Percentiles rank a stretch among this genome's conserved stretches.
Evolutionary conservation across 2,113 vertebrate genomes (phyloP).

Genomic region (Cariama cristata): DNA sequence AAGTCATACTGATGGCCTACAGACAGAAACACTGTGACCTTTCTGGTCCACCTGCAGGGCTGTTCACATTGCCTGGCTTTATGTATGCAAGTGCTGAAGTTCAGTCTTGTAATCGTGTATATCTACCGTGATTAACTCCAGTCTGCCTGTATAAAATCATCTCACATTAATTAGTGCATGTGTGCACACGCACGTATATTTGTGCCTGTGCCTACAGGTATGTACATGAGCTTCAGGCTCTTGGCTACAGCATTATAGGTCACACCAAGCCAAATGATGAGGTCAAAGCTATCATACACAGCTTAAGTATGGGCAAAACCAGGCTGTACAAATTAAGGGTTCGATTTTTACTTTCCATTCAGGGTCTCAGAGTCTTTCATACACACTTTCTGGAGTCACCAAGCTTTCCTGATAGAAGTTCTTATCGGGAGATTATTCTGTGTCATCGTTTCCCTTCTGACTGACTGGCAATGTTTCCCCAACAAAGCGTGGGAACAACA

Average conservation of each 20-base stretch:
- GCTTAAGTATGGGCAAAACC: neutral
- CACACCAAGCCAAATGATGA: neutral
- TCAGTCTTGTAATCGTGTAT: neutral
- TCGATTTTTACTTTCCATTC: neutral
- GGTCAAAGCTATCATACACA: neutral
- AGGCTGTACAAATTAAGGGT: neutral
- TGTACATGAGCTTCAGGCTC: neutral
- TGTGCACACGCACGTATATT: rapidly evolving
- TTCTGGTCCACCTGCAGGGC: neutral
- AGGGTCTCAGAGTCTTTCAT: neutral
- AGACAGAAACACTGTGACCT: neutral
- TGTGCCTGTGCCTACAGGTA: neutral
- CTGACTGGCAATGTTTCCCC: neutral
- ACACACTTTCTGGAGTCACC: neutral
- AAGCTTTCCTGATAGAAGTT: neutral
- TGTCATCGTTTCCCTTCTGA: neutral
- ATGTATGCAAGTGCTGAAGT: neutral
- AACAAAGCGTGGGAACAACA: neutral
- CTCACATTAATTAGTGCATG: neutral
- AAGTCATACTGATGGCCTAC: neutral
- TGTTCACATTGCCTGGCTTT: neutral
- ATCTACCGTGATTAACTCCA: neutral
- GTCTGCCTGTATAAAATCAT: neutral
- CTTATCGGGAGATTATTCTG: neutral
- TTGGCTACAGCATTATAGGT: neutral